Conservation (phyloP, 2,797 vertebrate genomes). For the Spinibarbus caldwelli region DNA sequence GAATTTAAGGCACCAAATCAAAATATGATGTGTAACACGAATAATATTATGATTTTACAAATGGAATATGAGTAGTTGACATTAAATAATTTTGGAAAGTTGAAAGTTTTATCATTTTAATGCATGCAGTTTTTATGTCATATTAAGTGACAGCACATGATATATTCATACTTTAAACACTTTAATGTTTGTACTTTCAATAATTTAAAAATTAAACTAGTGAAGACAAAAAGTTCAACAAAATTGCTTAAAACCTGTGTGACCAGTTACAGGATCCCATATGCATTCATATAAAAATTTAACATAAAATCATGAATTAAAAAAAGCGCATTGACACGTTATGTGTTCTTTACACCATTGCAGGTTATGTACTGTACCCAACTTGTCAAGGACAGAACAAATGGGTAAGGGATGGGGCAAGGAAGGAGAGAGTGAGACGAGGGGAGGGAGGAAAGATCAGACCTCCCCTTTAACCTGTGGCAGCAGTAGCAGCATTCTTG, state of each 20-base stretch:
- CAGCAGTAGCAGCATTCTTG: conserved; percentile 64
- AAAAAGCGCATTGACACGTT: not conserved
- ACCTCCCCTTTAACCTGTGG: conserved; percentile 58
- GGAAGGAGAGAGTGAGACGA: conserved; percentile 48
- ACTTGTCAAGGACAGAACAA: conserved; percentile 44
- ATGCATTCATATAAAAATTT: not conserved
- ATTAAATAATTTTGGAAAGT: not conserved
- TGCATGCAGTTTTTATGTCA: not conserved
- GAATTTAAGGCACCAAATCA: not conserved
- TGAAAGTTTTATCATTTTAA: not conserved
- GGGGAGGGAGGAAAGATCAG: conserved; percentile 63
- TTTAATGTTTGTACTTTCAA: not conserved
- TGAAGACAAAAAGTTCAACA: not conserved
- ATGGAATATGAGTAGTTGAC: not conserved
- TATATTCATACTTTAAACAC: not conserved
- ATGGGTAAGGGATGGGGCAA: conserved; percentile 42
- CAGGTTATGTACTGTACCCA: conserved; percentile 34
- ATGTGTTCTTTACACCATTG: conserved; percentile 16
- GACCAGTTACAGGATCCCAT: not conserved
- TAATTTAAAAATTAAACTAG: not conserved
- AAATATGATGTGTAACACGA: not conserved
- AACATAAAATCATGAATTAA: not conserved
- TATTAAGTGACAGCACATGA: not conserved
- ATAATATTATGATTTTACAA: not conserved
- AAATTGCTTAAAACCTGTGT: not conserved